Percentiles rank a stretch among this genome's conserved stretches.
Conservation (phyloP, 1,140 invertebrate genomes). For the Caerostris extrusa region DNA sequence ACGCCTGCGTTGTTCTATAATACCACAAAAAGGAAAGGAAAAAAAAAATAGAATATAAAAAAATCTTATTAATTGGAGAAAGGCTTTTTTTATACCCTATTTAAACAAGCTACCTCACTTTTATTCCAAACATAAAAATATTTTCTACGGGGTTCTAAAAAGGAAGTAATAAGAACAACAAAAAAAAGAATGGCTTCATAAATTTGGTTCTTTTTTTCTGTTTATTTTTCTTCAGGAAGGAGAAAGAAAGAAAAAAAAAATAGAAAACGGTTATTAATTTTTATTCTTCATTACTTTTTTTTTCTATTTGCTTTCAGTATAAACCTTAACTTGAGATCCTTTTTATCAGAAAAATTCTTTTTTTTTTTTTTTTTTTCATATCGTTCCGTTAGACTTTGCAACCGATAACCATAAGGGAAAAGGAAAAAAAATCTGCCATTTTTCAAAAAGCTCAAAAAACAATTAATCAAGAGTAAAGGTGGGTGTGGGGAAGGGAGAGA, state of each 20-base stretch:
- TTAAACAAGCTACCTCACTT: not conserved
- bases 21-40: not conserved
- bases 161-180: not conserved
- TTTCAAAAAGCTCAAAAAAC: not conserved
- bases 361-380: not conserved
- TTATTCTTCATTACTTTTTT: not conserved
- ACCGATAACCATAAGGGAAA: not conserved
- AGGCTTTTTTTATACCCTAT: conserved; percentile 6
- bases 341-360: not conserved
- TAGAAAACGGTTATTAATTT: not conserved
- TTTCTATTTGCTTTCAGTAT: not conserved
- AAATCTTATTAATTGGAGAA: not conserved
- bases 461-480: not conserved
- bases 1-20: not conserved
- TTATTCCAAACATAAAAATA: not conserved
- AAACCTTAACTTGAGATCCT: not conserved
- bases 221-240: not conserved
- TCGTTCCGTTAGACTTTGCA: not conserved
- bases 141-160: not conserved
- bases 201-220: not conserved
- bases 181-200: not conserved
- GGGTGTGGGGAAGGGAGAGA: not conserved
- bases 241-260: not conserved
- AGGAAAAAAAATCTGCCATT: not conserved
- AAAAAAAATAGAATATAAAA: not conserved